These are phyloP conservation scores for Gerris lacustris DNA, from an alignment of 2,888 invertebrate genomes.

Conservation along the genomic window DNA sequence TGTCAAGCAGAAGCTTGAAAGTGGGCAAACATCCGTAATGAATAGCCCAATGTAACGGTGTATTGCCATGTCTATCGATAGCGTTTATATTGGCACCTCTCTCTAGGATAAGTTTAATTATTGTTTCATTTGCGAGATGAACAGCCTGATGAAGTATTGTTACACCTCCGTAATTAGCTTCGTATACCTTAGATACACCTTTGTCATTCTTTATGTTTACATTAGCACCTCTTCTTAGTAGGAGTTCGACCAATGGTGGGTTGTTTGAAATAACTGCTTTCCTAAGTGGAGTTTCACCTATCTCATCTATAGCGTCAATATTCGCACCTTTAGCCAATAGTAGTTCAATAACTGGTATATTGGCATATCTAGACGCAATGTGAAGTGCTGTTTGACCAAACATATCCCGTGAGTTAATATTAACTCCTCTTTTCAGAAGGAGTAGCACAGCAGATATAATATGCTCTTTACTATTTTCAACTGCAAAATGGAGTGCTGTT, in stretches of 20 bases:
- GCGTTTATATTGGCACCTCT: not conserved
- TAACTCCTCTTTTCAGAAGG: not conserved
- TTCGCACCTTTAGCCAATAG: conserved; percentile 14
- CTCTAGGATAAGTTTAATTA: not conserved
- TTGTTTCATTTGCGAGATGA: not conserved
- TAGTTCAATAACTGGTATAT: conserved; percentile 8
- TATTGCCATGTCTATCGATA: not conserved
- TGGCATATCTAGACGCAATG: conserved; percentile 8
- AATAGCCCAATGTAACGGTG: not conserved
- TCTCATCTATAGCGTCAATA: conserved; percentile 5
- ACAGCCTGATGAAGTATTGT: conserved; percentile 9
- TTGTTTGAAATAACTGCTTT: not conserved
- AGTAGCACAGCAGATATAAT: not conserved
- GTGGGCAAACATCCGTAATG: not conserved
- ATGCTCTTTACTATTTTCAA: not conserved
- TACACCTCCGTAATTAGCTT: too few species aligned
- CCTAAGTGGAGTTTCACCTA: conserved; percentile 8
- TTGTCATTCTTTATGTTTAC: not conserved
- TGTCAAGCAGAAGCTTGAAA: conserved; percentile 11
- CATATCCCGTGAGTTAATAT: not conserved
- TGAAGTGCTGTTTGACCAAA: conserved; percentile 4
- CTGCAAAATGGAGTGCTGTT: conserved; percentile 14
- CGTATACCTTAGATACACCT: too few species aligned
- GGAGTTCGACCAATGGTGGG: not conserved
- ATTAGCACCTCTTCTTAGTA: conserved; percentile 15